A percentile compares a stretch with the other conserved stretches of the same genome.
Evolutionary conservation across 1,140 invertebrate species (phyloP).

Genomic region (Neodiprion fabricii): DNA sequence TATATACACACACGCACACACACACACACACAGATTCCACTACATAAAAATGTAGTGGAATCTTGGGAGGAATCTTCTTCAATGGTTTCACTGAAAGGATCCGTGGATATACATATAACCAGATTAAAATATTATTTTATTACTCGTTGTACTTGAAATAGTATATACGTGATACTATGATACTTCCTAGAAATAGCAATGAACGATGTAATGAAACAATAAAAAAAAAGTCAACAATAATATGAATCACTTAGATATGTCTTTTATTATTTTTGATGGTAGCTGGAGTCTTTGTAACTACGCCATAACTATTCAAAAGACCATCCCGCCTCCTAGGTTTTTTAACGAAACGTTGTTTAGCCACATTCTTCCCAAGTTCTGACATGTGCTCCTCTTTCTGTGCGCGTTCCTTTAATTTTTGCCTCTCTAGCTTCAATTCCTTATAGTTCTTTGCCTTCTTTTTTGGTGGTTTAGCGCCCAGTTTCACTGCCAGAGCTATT

Average conservation of each 20-base stretch:
- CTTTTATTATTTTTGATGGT: conserved; percentile 26
- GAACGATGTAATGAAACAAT: conserved; percentile 34
- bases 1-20: conserved; percentile 30
- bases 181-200: conserved; percentile 38
- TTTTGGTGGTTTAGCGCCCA: conserved; percentile 69
- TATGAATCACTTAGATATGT: conserved; percentile 29
- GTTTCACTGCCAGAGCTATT: conserved; percentile 65
- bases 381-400: conserved; percentile 38
- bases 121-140: conserved; percentile 53
- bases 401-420: conserved; percentile 51
- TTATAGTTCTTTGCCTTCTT: conserved; percentile 68
- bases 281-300: conserved; percentile 34
- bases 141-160: conserved; percentile 50
- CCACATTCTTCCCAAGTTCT: not conserved
- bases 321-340: conserved; percentile 36
- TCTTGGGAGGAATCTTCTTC: conserved; percentile 26
- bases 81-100: conserved; percentile 34
- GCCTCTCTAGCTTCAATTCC: conserved; percentile 53
- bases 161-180: conserved; percentile 36
- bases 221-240: conserved; percentile 37
- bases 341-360: conserved; percentile 29
- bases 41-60: no score
- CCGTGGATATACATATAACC: conserved; percentile 25
- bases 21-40: conserved; percentile 9
- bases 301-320: conserved; percentile 54